These are phyloP conservation scores for Enteromius fasciolatus DNA, from an alignment of 2,797 vertebrate species.

Conservation along the genomic window DNA sequence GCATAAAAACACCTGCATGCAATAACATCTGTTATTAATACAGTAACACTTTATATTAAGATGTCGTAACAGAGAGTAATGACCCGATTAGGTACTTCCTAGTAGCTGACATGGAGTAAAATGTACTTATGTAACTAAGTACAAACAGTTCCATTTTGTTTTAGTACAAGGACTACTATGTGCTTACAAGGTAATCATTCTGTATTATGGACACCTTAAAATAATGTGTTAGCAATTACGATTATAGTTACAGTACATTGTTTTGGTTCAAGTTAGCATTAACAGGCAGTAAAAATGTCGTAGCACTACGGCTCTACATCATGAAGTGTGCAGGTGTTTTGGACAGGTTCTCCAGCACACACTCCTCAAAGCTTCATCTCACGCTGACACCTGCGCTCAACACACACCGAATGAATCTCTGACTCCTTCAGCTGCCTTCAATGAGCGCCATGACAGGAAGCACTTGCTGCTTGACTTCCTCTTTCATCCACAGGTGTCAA, in stretches of 20 bases:
- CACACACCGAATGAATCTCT: conserved; percentile 1
- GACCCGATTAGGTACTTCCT: no score
- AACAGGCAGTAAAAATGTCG: background rate
- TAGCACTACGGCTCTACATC: background rate
- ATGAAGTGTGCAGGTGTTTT: background rate
- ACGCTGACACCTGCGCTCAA: background rate
- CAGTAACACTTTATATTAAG: no score
- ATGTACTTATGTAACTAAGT: no score
- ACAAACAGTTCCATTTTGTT: no score
- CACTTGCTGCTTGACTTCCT: conserved; percentile 6
- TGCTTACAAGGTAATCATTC: no score
- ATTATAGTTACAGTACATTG: no score
- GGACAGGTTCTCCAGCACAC: background rate
- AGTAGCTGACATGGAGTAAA: no score
- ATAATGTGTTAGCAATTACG: no score
- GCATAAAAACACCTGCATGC: background rate
- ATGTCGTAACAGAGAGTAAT: no score
- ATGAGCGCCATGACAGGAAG: conserved; percentile 7
- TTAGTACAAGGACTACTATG: no score
- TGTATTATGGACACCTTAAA: no score
- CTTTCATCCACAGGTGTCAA: conserved; percentile 4
- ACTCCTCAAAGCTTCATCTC: background rate
- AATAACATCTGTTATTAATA: background rate
- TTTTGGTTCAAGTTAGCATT: no score
- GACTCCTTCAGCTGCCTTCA: conserved; percentile 9